Conservation (phyloP, 1,140 invertebrate genomes). For the Zaprionus inermis region DNA sequence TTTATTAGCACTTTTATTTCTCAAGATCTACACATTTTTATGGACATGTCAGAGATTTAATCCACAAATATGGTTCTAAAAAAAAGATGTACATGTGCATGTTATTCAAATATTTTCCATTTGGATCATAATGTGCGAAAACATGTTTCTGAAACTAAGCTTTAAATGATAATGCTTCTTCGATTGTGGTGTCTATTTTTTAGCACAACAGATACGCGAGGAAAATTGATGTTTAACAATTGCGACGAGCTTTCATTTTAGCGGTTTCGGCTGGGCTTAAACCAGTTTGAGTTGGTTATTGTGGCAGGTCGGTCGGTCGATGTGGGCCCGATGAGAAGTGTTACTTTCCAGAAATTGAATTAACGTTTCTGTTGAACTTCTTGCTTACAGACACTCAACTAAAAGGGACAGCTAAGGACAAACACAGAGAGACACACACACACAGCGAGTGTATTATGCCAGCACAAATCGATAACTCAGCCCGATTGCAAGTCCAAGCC, state of each 20-base stretch:
- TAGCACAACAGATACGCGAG: conserved; percentile 58
- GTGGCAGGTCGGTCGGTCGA: conserved; percentile 74
- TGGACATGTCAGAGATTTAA: not conserved
- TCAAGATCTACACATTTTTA: not conserved
- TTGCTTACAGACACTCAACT: conserved; percentile 35
- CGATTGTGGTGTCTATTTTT: conserved; percentile 24
- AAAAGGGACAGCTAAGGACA: conserved; percentile 24
- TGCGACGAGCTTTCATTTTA: conserved; percentile 49
- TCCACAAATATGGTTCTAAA: too few species aligned
- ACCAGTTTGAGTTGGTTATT: conserved; percentile 83
- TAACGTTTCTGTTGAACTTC: conserved; percentile 29
- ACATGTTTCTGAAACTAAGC: not conserved
- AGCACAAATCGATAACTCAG: conserved; percentile 50
- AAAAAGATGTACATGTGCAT: not conserved
- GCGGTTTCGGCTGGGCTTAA: conserved; percentile 51
- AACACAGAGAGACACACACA: conserved; percentile 23
- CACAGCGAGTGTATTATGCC: conserved; percentile 56
- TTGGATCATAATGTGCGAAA: not conserved
- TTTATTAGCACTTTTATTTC: not conserved
- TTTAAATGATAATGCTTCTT: conserved; percentile 9
- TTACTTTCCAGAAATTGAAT: conserved; percentile 6
- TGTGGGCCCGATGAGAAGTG: not conserved
- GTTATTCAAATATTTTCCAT: not conserved
- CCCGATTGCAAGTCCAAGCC: conserved; percentile 26
- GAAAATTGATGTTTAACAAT: not conserved